phyloP scores from a whole-genome alignment of 2,113 vertebrate genomes.

The Hippocampus zosterae region DNA sequence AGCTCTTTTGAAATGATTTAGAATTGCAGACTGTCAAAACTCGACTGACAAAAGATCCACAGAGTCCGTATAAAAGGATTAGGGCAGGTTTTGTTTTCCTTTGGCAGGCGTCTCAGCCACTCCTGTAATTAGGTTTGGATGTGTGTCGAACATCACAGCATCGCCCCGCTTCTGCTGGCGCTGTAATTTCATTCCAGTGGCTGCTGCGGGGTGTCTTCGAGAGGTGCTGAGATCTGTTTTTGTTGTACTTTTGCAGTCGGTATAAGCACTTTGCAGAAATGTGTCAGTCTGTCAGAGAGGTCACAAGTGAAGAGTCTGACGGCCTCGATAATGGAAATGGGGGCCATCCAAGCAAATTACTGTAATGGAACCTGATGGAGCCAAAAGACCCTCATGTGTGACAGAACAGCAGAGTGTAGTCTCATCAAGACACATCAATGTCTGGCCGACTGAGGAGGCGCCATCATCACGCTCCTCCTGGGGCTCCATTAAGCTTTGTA shows the following conservation, averaged over 20 bases:
- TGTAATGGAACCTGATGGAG: constrained; percentile 44
- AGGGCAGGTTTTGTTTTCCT: constrained; percentile 51
- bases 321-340: constrained; percentile 11
- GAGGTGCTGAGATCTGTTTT: neutral
- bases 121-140: constrained; percentile 53
- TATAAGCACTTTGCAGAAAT: constrained; percentile 5
- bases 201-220: constrained; percentile 9
- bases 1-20: constrained; percentile 42
- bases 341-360: constrained; percentile 26
- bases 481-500: constrained; percentile 61
- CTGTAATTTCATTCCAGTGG: constrained; percentile 35
- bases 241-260: constrained; percentile 7
- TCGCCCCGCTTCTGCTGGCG: constrained; percentile 24
- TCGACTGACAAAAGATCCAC: constrained; percentile 22
- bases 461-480: constrained; percentile 55
- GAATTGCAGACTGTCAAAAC: constrained; percentile 36
- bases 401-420: constrained; percentile 49
- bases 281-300: constrained; percentile 2
- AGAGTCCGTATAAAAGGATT: constrained; percentile 51
- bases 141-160: constrained; percentile 21
- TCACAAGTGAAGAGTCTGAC: constrained; percentile 17
- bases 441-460: constrained; percentile 45
- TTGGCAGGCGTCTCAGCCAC: constrained; percentile 41
- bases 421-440: constrained; percentile 60
- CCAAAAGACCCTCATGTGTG: constrained; percentile 33